Base-by-base conservation (phyloP, 2,888 invertebrate species). In the Agyllia agylla region DNA sequence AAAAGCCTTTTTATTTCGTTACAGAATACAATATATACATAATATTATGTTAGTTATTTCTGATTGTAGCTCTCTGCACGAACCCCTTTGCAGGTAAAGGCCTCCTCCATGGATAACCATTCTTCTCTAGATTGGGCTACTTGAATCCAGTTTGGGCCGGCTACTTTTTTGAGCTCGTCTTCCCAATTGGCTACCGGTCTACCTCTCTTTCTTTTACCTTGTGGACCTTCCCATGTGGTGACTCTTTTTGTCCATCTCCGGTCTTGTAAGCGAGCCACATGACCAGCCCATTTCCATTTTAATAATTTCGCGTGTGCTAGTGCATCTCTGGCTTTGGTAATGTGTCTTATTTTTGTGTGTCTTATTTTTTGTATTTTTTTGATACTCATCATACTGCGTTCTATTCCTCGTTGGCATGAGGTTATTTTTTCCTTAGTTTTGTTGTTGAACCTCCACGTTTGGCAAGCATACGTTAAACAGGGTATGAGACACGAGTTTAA, bases 271-370 rank as follows among this genome's bases (percentile, higher is more conserved):
- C 85, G 80, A 11, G 85, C 81, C 24, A 81, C 49, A 70, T 88
- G 90, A n/a, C 86, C 87, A 3, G 87, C 83, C 89, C 87, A 89
- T 31, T 86, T 82, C 85, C 79, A 86, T 84, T 89, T 89, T 33
- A 82, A 33, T 73, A 49, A 49, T 31, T 27, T 87, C 27, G 85
- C 87, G 9, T 83, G 38, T 24, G 49, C n/a, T 24, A 89, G n/a
- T 15, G 33, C 87, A 49, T 89, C 87, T 24, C 5, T 89, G 15
- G 79, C 83, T 80, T 89, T 87, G 15, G 87, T 87, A 3, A 75
- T 77, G 2, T 64, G 6, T 24, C 64, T 64, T 80, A 75, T 77
- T 70, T 84, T 42, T 49, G 49, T 30, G 30, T 77, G 38, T n/a
- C 85, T 31, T 82, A 87, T 89, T 78, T 89, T 84, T 20, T 64